Percentiles rank a stretch among this genome's conserved stretches.
phyloP scores from a whole-genome alignment of 2,888 invertebrate species.

The Tortrix viridana region DNA sequence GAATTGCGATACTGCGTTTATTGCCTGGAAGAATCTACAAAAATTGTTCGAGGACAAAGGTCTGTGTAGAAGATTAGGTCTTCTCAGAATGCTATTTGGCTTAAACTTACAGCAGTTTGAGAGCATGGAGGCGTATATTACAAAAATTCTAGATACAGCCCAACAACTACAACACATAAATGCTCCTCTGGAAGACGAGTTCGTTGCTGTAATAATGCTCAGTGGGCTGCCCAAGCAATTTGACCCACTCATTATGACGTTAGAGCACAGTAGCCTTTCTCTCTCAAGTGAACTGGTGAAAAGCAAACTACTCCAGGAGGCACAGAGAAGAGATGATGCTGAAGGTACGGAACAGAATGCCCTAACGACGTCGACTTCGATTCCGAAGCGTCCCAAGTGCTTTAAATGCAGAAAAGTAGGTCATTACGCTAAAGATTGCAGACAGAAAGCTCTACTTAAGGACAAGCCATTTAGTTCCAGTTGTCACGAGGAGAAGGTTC shows the following conservation, averaged over 20 bases:
- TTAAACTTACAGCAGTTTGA: slow-evolving; percentile 12
- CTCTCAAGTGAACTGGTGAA: slow-evolving; percentile 38
- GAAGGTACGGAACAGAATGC: slow-evolving; percentile 3
- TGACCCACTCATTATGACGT: slow-evolving; percentile 42
- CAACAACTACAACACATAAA: slow-evolving; percentile 41
- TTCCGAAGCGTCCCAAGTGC: slow-evolving; percentile 9
- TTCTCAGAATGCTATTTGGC: slow-evolving; percentile 22
- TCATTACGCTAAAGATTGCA: slow-evolving; percentile 17
- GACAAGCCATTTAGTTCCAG: slow-evolving; percentile 7
- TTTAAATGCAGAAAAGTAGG: slow-evolving; percentile 16
- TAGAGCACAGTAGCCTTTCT: slow-evolving; percentile 41
- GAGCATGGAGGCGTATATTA: slow-evolving; percentile 20
- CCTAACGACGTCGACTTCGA: background rate
- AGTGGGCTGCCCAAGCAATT: slow-evolving; percentile 41
- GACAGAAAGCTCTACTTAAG: slow-evolving; percentile 7
- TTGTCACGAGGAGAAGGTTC: background rate
- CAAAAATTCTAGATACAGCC: slow-evolving; percentile 6
- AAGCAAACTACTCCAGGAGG: slow-evolving; percentile 38
- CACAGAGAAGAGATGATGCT: slow-evolving; percentile 16
- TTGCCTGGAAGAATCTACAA: slow-evolving; percentile 22
- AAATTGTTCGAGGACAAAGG: slow-evolving; percentile 14
- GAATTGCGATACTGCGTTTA: slow-evolving; percentile 2
- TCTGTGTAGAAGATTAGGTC: slow-evolving; percentile 19
- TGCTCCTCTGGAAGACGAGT: slow-evolving; percentile 41
- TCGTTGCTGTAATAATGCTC: slow-evolving; percentile 40